Base-by-base conservation (phyloP, 1,140 invertebrate species). In the Caerostris extrusa region DNA sequence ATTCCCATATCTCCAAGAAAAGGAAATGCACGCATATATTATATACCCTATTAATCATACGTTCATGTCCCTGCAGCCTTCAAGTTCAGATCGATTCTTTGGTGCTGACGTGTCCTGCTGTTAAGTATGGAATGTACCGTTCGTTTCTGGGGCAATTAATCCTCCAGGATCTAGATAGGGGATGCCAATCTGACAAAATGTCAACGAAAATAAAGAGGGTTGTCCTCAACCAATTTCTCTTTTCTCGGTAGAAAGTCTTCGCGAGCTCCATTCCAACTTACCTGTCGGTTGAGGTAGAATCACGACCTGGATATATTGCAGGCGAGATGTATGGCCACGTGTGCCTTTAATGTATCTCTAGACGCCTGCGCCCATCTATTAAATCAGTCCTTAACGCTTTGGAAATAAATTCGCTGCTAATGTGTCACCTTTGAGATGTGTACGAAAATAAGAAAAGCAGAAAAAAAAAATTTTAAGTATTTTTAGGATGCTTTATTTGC, bases 101-200 rank as follows among this genome's bases (percentile, higher is more conserved):
- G 10, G 8, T 14, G 7, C 19, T 53, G 69, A 50, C 69, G 34
- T 50, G 2, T 14, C 10, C 34, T 53, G 8, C 10, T 77, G 34
- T 12, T 77, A 8, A 5, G 34, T 77, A 77, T 2, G 10, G 34
- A 77, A 77, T 53, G 71, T 4, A 5, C 10, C 71, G 8, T 77
- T 14, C 34, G 1, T 77, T 77, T 34, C 14, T 77, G 3, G 10
- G 10, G 71, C 71, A 53, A 77, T 77, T 77, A 77, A 77, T 53
- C 50, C 34, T 77, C 3, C 12, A 10, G 8, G 19, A 34, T 12
- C 5, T 7, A 12, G 10, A 53, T 53, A 77, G 34, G 10, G 34
- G 10, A 53, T 53, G 10, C 34, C 71, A 77, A 53, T 50, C 71
- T 77, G 71, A 77, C 71, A 77, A 77, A 50, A 77, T 77, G 71